These are phyloP conservation scores for Cryptoblepharus egeriae DNA, from an alignment of 2,797 vertebrate genomes.

Conservation along the genomic window DNA sequence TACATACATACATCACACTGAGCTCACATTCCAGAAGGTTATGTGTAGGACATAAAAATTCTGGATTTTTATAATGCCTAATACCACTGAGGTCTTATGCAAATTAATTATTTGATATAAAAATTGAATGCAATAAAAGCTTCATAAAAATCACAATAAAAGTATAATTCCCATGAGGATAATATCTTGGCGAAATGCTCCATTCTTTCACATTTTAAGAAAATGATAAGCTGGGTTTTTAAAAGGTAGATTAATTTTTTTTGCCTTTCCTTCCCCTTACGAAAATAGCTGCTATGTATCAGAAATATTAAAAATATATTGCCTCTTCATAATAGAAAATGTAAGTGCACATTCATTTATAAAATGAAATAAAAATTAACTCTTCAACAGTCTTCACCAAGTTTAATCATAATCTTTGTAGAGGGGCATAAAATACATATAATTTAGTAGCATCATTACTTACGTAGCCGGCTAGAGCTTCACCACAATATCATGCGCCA, in stretches of 20 bases:
- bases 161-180: background rate
- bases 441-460: background rate
- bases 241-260: background rate
- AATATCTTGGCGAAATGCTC: background rate
- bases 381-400: background rate
- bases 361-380: background rate
- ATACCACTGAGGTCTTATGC: background rate
- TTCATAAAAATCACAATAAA: conserved; percentile 15
- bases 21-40: background rate
- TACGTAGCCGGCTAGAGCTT: background rate
- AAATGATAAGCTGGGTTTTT: background rate
- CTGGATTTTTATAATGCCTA: background rate
- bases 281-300: background rate
- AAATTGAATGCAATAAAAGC: conserved; percentile 4
- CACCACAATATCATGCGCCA: no score
- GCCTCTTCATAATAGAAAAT: background rate
- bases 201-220: background rate
- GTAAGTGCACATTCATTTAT: background rate
- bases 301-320: background rate
- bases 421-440: background rate
- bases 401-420: background rate
- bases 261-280: background rate
- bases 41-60: background rate
- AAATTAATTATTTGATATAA: conserved; percentile 21
- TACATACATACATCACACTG: background rate